Base-by-base conservation (phyloP, 2,113 vertebrate genomes). In the Tetrax tetrax region DNA sequence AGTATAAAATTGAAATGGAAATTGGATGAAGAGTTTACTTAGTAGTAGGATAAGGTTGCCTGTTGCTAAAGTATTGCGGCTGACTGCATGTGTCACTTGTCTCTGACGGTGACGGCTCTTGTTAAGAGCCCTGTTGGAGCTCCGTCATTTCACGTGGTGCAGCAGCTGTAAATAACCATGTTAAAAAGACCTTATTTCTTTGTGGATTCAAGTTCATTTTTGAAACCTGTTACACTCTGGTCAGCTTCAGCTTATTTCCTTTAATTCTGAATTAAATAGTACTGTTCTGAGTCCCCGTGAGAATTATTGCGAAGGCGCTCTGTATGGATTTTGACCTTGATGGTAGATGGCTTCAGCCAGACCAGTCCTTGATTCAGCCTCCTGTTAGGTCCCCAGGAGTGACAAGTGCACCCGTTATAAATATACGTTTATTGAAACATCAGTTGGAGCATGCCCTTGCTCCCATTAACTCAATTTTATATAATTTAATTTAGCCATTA, bases 1-100 rank as follows among this genome's bases (percentile, higher is more conserved):
- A 29, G 17, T 95, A 93, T 61, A 95, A 96, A 94, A 95, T 94
- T 91, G 92, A 96, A 96, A 97, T 85, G 90, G 94, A 96, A 97
- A 92, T 95, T 76, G 95, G 86, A 56, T 76, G 78, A 96, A 95
- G 95, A 93, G 28, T 87, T 87, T 86, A 94, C 64, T 60, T 91
- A 91, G 90, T 88, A 84, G 89, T 63, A 76, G 74, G 92, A 82
- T 83, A 79, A 93, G 54, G 35, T 61, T 90, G 91, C 61, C 37
- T 69, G 21, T 70, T 80, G 59, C 63, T 92, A 4, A 90, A 96
- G 77, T 53, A 87, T 57, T 76, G 19, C 12, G 3, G 79, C 70
- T 90, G 54, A 66, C 63, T 69, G 51, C 80, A 24, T 60, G 77
- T 90, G 92, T 87, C 68, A 68, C 86, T 91, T 66, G 64, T 91